These are phyloP conservation scores for Pristionchus entomophagus DNA, from an alignment of 2,888 invertebrate genomes.

Conservation along the genomic window DNA sequence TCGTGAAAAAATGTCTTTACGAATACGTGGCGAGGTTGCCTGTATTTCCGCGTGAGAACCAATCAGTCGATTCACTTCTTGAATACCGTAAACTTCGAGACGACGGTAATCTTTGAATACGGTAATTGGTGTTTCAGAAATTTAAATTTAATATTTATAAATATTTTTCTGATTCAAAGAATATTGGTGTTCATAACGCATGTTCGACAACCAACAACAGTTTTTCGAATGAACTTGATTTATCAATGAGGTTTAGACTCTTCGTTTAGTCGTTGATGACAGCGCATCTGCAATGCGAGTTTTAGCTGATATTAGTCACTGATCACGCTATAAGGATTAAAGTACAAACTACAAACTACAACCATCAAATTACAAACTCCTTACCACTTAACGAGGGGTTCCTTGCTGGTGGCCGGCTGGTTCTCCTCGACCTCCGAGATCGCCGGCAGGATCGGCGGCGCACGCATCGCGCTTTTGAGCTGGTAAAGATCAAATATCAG, in stretches of 20 bases:
- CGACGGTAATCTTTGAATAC: too few species aligned
- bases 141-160: too few species aligned
- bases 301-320: background rate
- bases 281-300: background rate
- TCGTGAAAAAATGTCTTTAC: too few species aligned
- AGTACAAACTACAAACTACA: background rate
- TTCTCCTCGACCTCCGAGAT: conserved; percentile 27
- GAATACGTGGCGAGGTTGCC: too few species aligned
- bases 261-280: conserved; percentile 13
- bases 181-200: too few species aligned
- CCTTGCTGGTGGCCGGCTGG: conserved; percentile 7
- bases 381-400: conserved; percentile 20
- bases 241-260: conserved; percentile 22
- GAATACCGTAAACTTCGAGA: too few species aligned
- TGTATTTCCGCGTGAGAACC: too few species aligned
- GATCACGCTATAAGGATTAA: background rate
- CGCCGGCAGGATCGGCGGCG: background rate
- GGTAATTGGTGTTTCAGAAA: too few species aligned
- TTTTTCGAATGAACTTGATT: conserved; percentile 29
- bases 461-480: background rate
- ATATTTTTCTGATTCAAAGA: too few species aligned
- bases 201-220: too few species aligned
- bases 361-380: conserved; percentile 5
- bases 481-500: background rate
- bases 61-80: too few species aligned